These are phyloP conservation scores for Orchesella flavescens DNA, from an alignment of 2,888 invertebrate species.

Conservation along the genomic window DNA sequence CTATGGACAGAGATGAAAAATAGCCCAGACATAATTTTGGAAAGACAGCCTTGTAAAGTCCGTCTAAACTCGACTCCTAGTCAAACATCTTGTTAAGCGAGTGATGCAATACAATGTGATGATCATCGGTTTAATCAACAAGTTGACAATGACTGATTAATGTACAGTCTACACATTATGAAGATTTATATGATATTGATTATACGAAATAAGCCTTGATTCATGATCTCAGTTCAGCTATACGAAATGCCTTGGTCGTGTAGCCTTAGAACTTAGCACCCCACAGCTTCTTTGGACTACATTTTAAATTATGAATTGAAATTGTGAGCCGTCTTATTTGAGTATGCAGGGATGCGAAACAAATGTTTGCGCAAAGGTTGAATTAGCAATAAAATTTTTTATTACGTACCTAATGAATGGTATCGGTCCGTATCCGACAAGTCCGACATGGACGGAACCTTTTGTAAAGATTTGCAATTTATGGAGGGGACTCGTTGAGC, in stretches of 20 bases:
- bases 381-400: background rate
- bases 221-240: background rate
- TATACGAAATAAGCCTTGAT: conserved; percentile 3
- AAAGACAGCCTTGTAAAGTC: background rate
- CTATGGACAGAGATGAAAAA: conserved; percentile 12
- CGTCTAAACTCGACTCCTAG: background rate
- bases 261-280: too few relatives aligned
- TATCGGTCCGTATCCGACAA: conserved; percentile 92
- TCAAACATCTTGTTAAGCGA: conserved; percentile 50
- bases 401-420: conserved; percentile 67
- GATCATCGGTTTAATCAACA: conserved; percentile 44
- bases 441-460: conserved; percentile 92
- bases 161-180: conserved; percentile 15
- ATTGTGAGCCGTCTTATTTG: background rate
- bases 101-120: conserved; percentile 49
- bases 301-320: too few relatives aligned
- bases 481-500: conserved; percentile 75
- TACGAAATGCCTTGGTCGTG: background rate
- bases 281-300: too few relatives aligned
- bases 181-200: conserved; percentile 57
- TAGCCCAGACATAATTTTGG: too few relatives aligned
- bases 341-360: background rate
- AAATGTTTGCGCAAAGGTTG: background rate
- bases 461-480: conserved; percentile 81
- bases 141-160: conserved; percentile 44